Percentiles rank a stretch among this genome's conserved stretches.
These are phyloP conservation scores for Watsonalla cultraria DNA, from an alignment of 2,888 invertebrate species.

Conservation along the genomic window DNA sequence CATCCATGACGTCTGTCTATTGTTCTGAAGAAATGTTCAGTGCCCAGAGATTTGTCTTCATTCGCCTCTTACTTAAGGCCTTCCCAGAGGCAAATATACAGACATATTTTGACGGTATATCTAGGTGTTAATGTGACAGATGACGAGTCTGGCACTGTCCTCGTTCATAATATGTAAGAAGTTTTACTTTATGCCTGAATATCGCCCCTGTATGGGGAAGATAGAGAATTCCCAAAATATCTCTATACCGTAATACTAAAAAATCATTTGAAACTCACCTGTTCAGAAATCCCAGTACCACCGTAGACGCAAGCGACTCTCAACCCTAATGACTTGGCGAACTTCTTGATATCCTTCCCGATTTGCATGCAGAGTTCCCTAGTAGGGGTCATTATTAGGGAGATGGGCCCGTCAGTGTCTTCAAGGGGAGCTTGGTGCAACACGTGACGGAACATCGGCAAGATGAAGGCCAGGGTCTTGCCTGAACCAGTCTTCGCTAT, in stretches of 20 bases:
- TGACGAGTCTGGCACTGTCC: no score
- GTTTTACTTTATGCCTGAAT: no score
- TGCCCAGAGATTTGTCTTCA: no score
- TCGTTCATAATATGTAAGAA: no score
- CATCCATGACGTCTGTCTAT: no score
- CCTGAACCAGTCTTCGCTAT: conserved; percentile 99
- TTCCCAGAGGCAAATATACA: no score
- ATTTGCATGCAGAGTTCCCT: conserved; percentile 99
- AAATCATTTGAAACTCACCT: conserved; percentile 54
- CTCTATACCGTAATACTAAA: no score
- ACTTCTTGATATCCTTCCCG: conserved; percentile 96
- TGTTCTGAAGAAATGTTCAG: no score
- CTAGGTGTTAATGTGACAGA: no score
- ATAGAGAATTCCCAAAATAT: neutral
- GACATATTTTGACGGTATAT: no score
- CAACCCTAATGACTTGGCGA: conserved; percentile 91
- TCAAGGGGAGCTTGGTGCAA: conserved; percentile 95
- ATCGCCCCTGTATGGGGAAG: no score
- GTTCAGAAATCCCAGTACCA: conserved; percentile 97
- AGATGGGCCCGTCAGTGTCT: conserved; percentile 97
- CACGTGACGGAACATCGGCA: conserved; percentile 98
- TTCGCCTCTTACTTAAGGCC: no score
- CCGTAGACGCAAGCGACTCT: conserved; percentile 98
- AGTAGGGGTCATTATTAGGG: conserved; percentile 98
- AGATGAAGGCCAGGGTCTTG: conserved; percentile 97